Evolutionary conservation across 2,797 vertebrate genomes (phyloP).

Genomic region (Muscicapa striata): DNA sequence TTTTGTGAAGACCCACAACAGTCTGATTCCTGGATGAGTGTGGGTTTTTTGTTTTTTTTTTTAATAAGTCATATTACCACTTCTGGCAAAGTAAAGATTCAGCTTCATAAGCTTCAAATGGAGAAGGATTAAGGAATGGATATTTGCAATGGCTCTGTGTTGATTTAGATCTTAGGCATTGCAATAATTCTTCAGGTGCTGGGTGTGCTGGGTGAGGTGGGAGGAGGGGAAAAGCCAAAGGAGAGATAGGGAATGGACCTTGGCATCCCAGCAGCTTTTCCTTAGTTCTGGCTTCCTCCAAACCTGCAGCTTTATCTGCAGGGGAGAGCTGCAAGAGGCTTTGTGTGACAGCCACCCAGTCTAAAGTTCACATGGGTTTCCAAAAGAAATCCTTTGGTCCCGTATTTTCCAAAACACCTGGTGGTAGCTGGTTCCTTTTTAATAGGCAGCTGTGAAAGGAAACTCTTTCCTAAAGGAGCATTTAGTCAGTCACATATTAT

Average conservation of each 20-base stretch:
- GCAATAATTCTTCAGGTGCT: neutral
- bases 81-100: neutral
- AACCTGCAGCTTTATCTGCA: neutral
- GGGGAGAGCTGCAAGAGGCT: neutral
- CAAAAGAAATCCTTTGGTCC: neutral
- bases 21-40: neutral
- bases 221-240: neutral
- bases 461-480: neutral
- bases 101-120: neutral
- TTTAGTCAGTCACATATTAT: neutral
- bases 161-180: neutral
- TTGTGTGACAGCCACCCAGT: neutral
- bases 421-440: neutral
- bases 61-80: neutral
- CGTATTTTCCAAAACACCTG: neutral
- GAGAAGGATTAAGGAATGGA: neutral
- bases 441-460: neutral
- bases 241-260: neutral
- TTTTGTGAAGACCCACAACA: neutral
- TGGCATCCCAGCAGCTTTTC: fast-evolving
- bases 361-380: neutral
- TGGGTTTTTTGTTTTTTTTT: fast-evolving
- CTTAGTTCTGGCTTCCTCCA: neutral
- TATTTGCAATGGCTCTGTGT: neutral
- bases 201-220: neutral